Evolutionary conservation across 2,797 vertebrate genomes (phyloP).

Genomic region (Gambusia yucatana): DNA sequence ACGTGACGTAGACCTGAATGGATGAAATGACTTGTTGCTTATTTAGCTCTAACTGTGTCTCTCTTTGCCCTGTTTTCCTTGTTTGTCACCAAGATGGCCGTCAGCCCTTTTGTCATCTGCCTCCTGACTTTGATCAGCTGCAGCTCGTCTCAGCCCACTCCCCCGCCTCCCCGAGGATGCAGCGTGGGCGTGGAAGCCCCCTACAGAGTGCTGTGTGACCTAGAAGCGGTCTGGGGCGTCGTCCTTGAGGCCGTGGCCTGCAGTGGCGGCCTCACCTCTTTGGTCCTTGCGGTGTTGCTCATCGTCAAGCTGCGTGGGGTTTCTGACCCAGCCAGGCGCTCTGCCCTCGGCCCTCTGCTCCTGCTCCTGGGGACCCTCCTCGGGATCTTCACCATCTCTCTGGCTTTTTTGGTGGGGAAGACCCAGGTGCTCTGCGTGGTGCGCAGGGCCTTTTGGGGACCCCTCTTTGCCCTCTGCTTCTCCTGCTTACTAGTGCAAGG

Average conservation of each 20-base stretch:
- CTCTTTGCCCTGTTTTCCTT: slow-evolving; percentile 24
- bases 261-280: slow-evolving; percentile 85
- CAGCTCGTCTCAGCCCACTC: slow-evolving; percentile 83
- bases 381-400: slow-evolving; percentile 90
- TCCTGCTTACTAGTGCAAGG: slow-evolving; percentile 93
- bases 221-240: slow-evolving; percentile 95
- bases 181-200: slow-evolving; percentile 87
- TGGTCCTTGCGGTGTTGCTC: slow-evolving; percentile 88
- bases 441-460: slow-evolving; percentile 93
- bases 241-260: slow-evolving; percentile 93
- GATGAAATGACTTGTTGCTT: slow-evolving; percentile 1
- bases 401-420: slow-evolving; percentile 93
- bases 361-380: slow-evolving; percentile 91
- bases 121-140: slow-evolving; percentile 85
- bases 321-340: slow-evolving; percentile 89
- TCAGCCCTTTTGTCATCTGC: slow-evolving; percentile 78
- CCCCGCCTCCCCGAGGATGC: slow-evolving; percentile 89
- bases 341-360: slow-evolving; percentile 89
- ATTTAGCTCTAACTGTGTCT: slow-evolving; percentile 8
- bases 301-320: slow-evolving; percentile 88
- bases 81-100: slow-evolving; percentile 74
- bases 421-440: slow-evolving; percentile 89
- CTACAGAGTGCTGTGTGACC: slow-evolving; percentile 92
- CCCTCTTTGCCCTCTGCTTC: slow-evolving; percentile 94
- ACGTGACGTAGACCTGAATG: neutral